Percentiles rank a stretch among this genome's conserved stretches.
Evolutionary conservation across 2,888 invertebrate genomes (phyloP).

Genomic region (Dilophus febrilis): DNA sequence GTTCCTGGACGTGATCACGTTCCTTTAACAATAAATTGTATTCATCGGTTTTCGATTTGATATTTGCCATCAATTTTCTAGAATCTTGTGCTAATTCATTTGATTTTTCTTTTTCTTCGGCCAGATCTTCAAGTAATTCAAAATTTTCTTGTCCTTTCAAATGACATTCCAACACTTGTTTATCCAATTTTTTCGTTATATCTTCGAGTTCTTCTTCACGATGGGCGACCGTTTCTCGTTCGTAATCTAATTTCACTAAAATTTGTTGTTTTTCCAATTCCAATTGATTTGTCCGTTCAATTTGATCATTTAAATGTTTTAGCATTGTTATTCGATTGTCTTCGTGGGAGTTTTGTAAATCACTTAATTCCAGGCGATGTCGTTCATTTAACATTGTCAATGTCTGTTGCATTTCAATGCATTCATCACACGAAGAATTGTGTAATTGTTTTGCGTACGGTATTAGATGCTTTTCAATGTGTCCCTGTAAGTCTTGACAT

Average conservation of each 20-base stretch:
- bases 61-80: conserved; percentile 18
- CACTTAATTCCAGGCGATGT: conserved; percentile 27
- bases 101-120: conserved; percentile 9
- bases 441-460: conserved; percentile 20
- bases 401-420: conserved; percentile 30
- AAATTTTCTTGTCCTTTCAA: conserved; percentile 16
- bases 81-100: conserved; percentile 11
- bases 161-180: conserved; percentile 20
- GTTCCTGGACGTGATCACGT: conserved; percentile 32
- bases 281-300: conserved; percentile 16
- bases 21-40: conserved; percentile 25
- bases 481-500: conserved; percentile 37
- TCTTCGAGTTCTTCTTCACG: conserved; percentile 20
- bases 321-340: conserved; percentile 17
- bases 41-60: conserved; percentile 17
- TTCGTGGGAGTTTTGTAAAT: conserved; percentile 27
- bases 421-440: conserved; percentile 31
- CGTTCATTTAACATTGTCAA: conserved; percentile 26
- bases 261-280: conserved; percentile 22
- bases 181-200: conserved; percentile 16
- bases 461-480: conserved; percentile 32
- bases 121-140: conserved; percentile 17
- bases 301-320: conserved; percentile 20
- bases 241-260: conserved; percentile 4
- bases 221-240: conserved; percentile 19